phyloP scores from a whole-genome alignment of 2,797 vertebrate species.

The Clamator glandarius region DNA sequence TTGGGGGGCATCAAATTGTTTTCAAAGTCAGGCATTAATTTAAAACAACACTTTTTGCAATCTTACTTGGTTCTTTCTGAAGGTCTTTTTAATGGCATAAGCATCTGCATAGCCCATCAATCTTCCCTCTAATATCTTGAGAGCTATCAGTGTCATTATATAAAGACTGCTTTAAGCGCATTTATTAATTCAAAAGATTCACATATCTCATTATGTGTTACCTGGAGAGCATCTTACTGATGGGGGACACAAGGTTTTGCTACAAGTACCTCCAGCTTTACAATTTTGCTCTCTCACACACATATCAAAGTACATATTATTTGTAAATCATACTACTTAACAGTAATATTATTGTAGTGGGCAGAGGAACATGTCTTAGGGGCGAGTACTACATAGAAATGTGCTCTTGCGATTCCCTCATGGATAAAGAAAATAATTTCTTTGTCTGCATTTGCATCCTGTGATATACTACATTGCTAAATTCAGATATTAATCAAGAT shows the following conservation, averaged over 20 bases:
- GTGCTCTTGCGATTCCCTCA: background rate
- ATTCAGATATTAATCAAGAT: background rate
- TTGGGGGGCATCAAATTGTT: slow-evolving; percentile 43
- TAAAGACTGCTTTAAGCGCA: background rate
- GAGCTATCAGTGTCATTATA: slow-evolving; percentile 22
- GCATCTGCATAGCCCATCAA: slow-evolving; percentile 59
- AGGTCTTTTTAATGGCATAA: slow-evolving; percentile 50
- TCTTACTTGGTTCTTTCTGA: slow-evolving; percentile 22
- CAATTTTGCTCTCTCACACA: background rate
- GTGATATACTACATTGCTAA: background rate
- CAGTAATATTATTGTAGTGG: background rate
- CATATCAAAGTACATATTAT: rapidly evolving
- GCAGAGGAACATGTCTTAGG: background rate
- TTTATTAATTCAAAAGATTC: slow-evolving; percentile 55
- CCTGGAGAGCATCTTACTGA: background rate
- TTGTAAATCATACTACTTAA: background rate
- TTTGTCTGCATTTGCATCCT: background rate
- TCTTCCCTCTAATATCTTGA: slow-evolving; percentile 43
- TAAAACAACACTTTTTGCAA: background rate
- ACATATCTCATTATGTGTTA: background rate
- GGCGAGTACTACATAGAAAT: rapidly evolving
- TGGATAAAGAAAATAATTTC: background rate
- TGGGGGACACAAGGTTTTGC: background rate
- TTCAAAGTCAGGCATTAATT: slow-evolving; percentile 52
- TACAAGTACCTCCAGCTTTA: background rate